Conservation (phyloP, 1,140 invertebrate genomes). For the Drosophila oshimai region DNA sequence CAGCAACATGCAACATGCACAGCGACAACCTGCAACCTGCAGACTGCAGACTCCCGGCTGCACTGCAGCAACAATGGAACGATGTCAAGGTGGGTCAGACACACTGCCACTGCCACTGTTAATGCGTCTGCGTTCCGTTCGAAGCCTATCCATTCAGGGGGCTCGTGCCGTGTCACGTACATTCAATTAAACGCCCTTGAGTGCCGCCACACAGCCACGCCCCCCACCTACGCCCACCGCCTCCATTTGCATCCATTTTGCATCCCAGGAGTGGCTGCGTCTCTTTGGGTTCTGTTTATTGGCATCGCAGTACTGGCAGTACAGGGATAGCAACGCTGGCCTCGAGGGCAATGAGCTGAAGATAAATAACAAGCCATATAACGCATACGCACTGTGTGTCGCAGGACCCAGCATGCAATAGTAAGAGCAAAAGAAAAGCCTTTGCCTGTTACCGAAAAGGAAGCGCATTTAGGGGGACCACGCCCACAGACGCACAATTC, state of each 20-base stretch:
- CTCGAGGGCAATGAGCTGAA: conserved; percentile 65
- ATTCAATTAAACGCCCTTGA: conserved; percentile 81
- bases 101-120: conserved; percentile 56
- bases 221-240: not conserved
- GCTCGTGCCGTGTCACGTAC: conserved; percentile 59
- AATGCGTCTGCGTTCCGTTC: conserved; percentile 66
- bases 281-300: conserved; percentile 55
- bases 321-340: conserved; percentile 3
- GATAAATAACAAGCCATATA: conserved; percentile 80
- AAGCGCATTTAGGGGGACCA: conserved; percentile 32
- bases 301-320: conserved; percentile 56
- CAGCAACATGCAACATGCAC: conserved; percentile 13
- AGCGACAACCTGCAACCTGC: conserved; percentile 10
- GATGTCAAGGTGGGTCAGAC: conserved; percentile 67
- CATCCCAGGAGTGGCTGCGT: not conserved
- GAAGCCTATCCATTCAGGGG: conserved; percentile 34
- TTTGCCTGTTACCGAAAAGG: conserved; percentile 52
- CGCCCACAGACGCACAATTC: not conserved
- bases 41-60: conserved; percentile 14
- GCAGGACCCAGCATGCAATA: conserved; percentile 12
- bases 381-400: conserved; percentile 70
- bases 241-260: not conserved
- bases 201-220: conserved; percentile 50
- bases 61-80: conserved; percentile 42
- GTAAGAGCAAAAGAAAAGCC: not conserved